phyloP scores from a whole-genome alignment of 2,797 vertebrate genomes.

The Scolopax bukidnonensis region DNA sequence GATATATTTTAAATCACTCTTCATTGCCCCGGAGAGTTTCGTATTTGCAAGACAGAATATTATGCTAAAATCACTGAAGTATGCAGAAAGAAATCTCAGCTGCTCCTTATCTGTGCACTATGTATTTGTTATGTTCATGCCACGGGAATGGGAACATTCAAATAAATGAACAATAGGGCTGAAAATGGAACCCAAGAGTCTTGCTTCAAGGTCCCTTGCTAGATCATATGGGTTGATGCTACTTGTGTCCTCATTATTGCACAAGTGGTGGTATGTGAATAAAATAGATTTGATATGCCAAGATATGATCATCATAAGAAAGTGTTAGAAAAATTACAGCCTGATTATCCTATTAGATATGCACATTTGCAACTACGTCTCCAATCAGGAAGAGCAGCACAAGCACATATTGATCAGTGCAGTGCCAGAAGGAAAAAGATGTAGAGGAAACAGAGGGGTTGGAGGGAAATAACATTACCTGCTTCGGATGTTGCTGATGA shows the following conservation, averaged over 20 bases:
- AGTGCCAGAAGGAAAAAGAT: background rate
- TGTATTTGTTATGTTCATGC: fast-evolving
- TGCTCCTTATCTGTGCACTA: background rate
- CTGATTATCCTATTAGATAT: background rate
- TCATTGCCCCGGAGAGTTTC: background rate
- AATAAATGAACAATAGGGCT: background rate
- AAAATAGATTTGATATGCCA: background rate
- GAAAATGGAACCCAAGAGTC: background rate
- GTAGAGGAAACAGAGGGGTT: background rate
- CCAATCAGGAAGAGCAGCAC: background rate
- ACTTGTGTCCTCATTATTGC: background rate
- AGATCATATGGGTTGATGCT: background rate
- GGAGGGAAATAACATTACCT: conserved; percentile 64
- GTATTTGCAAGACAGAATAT: conserved; percentile 7
- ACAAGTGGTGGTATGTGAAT: background rate
- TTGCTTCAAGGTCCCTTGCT: background rate
- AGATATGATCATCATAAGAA: background rate
- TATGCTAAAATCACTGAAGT: conserved; percentile 41
- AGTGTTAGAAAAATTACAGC: background rate
- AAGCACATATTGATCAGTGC: background rate
- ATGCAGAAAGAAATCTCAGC: conserved; percentile 2
- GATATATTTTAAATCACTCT: conserved; percentile 7
- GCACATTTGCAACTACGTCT: background rate
- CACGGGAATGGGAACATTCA: background rate
- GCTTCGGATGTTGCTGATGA: conserved; percentile 75